Evolutionary conservation across 2,113 vertebrate species (phyloP), one percentile per base, ranked within the genome.

Genomic region (Penelope pileata): DNA sequence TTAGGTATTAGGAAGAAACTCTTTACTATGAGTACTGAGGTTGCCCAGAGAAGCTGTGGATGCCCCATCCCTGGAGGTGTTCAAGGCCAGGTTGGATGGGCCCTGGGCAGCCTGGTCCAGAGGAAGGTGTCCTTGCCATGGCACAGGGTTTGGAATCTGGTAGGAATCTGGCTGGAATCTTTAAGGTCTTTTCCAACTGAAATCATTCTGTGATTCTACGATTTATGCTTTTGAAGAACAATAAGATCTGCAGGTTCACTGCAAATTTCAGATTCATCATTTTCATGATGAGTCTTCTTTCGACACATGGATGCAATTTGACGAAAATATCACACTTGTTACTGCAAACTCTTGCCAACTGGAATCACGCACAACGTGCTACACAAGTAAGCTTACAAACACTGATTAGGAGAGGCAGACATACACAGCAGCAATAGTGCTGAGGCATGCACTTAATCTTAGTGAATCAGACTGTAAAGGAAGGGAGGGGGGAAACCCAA

Each of bases 261-360:
- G 32, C n/a, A 69, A 58, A 42, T 84, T 91, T 94, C 81, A 66
- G 48, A 87, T 50, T 86, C 30, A 19, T 67, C 53, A 40, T 85
- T 48, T 76, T 56, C 51, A 23, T 42, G 48, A 26, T 88, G 54
- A n/a, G n/a, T n/a, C 40, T 87, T 78, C 76, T 23, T 64, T 82
- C 80, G 60, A 45, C 50, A 76, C 36, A 91, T 79, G 43, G 74
- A 72, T 48, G 26, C 43, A 75, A 86, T 79, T 40, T 88, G 80
- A 93, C 74, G 85, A 87, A 76, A 75, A 68, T 56, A 89, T 48
- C 70, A 75, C 34, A 78, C 66, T 40, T 87, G 62, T 62, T 70
- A 83, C 70, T 79, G 43, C 43, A 90, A 76, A 84, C n/a, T 92
- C 53, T 54, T 82, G 86, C 81, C 90, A 94, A 40, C 62, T 83